Evolutionary conservation across 1,140 invertebrate genomes (phyloP).

Genomic region (Sogatella furcifera): DNA sequence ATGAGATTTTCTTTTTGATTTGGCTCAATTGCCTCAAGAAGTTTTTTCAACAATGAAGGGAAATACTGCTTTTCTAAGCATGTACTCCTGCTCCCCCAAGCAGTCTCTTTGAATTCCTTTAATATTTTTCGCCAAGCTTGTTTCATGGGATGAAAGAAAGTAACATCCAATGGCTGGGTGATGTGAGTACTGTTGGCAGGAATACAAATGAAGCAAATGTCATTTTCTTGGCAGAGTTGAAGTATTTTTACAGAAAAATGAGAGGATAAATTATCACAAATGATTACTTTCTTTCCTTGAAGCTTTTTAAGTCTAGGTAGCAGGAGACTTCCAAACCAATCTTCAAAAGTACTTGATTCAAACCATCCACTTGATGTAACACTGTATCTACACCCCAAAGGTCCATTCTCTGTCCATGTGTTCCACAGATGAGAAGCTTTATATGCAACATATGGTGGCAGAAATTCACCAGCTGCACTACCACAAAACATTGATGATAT

Average conservation of each 20-base stretch:
- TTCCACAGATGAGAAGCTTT: constrained; percentile 30
- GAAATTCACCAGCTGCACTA: constrained; percentile 15
- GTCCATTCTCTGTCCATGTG: constrained; percentile 30
- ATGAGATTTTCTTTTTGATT: constrained; percentile 8
- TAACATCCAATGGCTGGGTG: constrained; percentile 32
- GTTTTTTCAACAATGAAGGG: background rate
- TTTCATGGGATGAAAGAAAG: constrained; percentile 29
- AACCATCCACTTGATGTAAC: constrained; percentile 28
- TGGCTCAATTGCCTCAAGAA: background rate
- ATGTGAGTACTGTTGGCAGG: constrained; percentile 33
- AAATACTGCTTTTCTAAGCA: background rate
- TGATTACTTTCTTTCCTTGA: constrained; percentile 25
- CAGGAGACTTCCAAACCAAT: constrained; percentile 22
- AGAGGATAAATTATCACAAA: constrained; percentile 31
- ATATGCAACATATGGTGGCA: constrained; percentile 32
- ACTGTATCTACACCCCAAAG: constrained; percentile 25
- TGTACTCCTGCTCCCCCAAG: background rate
- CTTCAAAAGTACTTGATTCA: constrained; percentile 24
- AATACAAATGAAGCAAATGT: constrained; percentile 25
- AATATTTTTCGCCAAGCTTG: constrained; percentile 29
- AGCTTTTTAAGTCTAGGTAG: constrained; percentile 24
- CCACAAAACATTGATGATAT: constrained; percentile 20
- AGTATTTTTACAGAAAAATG: constrained; percentile 30
- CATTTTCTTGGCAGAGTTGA: constrained; percentile 25
- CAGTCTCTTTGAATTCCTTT: constrained; percentile 19